Base-by-base conservation (phyloP, 2,113 vertebrate species). In the Nothoprocta pentlandii region DNA sequence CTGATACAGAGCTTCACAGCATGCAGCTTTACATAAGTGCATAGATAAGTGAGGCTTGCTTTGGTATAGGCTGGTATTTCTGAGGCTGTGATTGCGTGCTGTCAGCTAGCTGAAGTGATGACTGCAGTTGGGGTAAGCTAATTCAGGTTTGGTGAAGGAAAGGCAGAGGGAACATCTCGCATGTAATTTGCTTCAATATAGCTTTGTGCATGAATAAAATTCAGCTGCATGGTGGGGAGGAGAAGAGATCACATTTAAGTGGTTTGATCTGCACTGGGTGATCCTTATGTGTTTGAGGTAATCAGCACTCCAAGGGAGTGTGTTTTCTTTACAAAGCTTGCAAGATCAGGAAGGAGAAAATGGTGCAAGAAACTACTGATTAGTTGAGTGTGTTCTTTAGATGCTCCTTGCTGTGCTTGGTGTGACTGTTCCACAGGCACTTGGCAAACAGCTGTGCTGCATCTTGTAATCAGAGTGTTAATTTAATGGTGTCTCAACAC, bases 61-160 rank as follows among this genome's bases (percentile, higher is more conserved):
- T 93, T 92, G 91, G 86, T 86, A 86, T 80, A 78, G 34, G 51
- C 93, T 90, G 71, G 9, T 88, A 67, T 92, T 96, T 93, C 80
- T 70, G 49, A 90, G 88, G 86, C 90, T 95, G 70, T 87, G 92
- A 93, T 94, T 95, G 88, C 83, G 89, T 89, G 88, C 92, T 96
- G 94, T 95, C 92, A 88, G 54, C 77, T 80, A 61, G 64, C 66
- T 93, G 80, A 92, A 88, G 80, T 61, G 73, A 87, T 89, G 75
- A 58, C 49, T 94, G 15, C 41, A 66, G 49, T 49, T 94, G 28
- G 80, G 70, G 62, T 84, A 73, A 82, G 66, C 80, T 79, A 61
- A 85, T 71, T 75, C 42, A 36, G 47, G 64, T 81, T 71, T 80
- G 28, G 36, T 42, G 66, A 42, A 83, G 64, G 73, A 88, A 91